These are phyloP conservation scores for Halictus quadricinctus DNA, from an alignment of 2,888 invertebrate species.

Conservation along the genomic window DNA sequence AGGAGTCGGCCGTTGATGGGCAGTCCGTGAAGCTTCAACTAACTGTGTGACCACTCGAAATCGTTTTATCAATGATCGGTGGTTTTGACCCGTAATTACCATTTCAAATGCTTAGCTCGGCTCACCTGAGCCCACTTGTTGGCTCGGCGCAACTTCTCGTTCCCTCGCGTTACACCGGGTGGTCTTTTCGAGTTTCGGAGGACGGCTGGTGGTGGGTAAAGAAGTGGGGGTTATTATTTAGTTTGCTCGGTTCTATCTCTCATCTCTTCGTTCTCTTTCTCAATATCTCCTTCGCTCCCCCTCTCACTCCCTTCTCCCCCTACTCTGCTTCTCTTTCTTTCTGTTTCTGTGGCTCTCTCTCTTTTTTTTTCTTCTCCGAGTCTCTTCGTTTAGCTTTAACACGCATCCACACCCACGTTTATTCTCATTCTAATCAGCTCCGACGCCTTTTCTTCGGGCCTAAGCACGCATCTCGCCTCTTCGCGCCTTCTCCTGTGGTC, in stretches of 20 bases:
- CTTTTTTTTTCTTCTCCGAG: slow-evolving; percentile 36
- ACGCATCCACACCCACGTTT: slow-evolving; percentile 76
- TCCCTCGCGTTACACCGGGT: slow-evolving; percentile 78
- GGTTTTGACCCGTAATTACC: slow-evolving; percentile 78
- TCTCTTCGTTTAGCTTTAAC: slow-evolving; percentile 53
- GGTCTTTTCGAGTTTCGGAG: slow-evolving; percentile 77
- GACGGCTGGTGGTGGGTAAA: slow-evolving; percentile 64
- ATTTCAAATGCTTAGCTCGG: slow-evolving; percentile 80
- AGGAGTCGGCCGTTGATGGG: slow-evolving; percentile 24
- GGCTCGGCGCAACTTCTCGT: slow-evolving; percentile 68
- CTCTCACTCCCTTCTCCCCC: slow-evolving; percentile 71
- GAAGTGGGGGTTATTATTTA: slow-evolving; percentile 80
- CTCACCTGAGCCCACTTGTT: slow-evolving; percentile 73
- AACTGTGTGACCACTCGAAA: slow-evolving; percentile 71
- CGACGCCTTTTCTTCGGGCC: slow-evolving; percentile 70
- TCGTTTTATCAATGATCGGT: slow-evolving; percentile 75
- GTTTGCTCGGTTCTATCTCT: slow-evolving; percentile 80
- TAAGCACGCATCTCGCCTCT: slow-evolving; percentile 65
- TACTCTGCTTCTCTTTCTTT: slow-evolving; percentile 14
- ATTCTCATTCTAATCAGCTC: slow-evolving; percentile 80
- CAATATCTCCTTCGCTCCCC: slow-evolving; percentile 29
- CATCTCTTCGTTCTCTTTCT: slow-evolving; percentile 73
- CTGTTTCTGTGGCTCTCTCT: slow-evolving; percentile 12
- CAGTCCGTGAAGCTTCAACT: slow-evolving; percentile 58
- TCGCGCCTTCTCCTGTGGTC: slow-evolving; percentile 54